Evolutionary conservation across 2,113 vertebrate genomes (phyloP), one percentile per base, ranked within the genome.

Genomic region (Nerophis lumbriciformis): DNA sequence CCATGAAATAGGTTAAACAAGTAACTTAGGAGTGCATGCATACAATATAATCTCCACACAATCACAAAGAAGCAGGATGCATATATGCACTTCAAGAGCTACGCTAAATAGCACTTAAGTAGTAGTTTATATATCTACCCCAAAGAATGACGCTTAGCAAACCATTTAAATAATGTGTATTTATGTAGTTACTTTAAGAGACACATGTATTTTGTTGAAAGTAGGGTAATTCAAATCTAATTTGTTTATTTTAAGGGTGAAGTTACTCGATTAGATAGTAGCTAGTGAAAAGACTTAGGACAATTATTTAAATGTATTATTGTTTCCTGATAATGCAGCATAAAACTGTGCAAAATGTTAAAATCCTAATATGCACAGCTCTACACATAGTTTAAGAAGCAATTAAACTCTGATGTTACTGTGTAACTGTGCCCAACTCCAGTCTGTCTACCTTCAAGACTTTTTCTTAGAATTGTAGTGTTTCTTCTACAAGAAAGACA

Each of bases 111-210:
- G 75, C 70, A 77, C 83, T 88, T 75, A 83, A 81, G 85, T 74
- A 78, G 82, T 68, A 65, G 66, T 61, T 76, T 62, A 67, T 47
- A 39, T 66, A 65, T 70, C 70, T 60, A 63, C 53, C 59, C 16
- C 52, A 69, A 72, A 83, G 77, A 66, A 58, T 59, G 85, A 89
- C 88, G 88, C 85, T 90, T 89, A 87, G 72, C 72, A 78, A 71
- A 81, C 76, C 50, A 74, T 78, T 63, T 48, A 73, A 77, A 77
- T 48, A 65, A 38, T 79, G 78, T 88, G 87, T 89, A 88, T 88
- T 88, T 89, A 63, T 88, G 85, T 59, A 67, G 66, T 72, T 63
- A 74, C 78, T 53, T 62, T 61, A 64, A 79, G 69, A 83, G 61
- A 79, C 59, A 77, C 39, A 28, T 78, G 69, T 84, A 85, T 90